Percentiles rank a stretch among this genome's conserved stretches.
Evolutionary conservation across 2,113 vertebrate genomes (phyloP).

Genomic region (Cyanistes caeruleus): DNA sequence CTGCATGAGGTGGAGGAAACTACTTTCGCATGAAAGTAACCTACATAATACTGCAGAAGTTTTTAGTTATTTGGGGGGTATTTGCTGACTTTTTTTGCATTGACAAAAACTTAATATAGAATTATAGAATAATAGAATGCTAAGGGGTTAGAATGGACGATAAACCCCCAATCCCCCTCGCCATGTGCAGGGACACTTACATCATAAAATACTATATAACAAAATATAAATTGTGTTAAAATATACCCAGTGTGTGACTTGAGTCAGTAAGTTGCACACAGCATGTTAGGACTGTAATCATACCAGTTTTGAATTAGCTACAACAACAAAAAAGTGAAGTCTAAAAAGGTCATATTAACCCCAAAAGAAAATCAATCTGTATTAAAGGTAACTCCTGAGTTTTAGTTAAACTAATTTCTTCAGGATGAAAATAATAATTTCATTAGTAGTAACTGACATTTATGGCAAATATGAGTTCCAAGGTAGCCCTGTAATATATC

Average conservation of each 20-base stretch:
- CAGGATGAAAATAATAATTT: neutral
- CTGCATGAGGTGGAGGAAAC: neutral
- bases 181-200: neutral
- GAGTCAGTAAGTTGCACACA: constrained; percentile 32
- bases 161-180: neutral
- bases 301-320: neutral
- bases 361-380: neutral
- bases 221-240: neutral
- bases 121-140: neutral
- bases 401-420: neutral
- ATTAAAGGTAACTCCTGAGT: neutral
- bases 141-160: neutral
- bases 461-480: neutral
- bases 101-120: neutral
- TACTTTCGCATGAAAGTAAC: neutral
- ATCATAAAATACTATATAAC: neutral
- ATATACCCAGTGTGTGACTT: constrained; percentile 6
- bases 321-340: neutral
- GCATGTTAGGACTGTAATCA: neutral
- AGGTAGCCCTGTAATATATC: neutral
- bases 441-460: neutral
- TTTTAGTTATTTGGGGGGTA: neutral
- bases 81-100: constrained; percentile 1
- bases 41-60: neutral
- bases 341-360: neutral